Conservation (phyloP, 2,797 vertebrate species). For the Nasua narica region DNA sequence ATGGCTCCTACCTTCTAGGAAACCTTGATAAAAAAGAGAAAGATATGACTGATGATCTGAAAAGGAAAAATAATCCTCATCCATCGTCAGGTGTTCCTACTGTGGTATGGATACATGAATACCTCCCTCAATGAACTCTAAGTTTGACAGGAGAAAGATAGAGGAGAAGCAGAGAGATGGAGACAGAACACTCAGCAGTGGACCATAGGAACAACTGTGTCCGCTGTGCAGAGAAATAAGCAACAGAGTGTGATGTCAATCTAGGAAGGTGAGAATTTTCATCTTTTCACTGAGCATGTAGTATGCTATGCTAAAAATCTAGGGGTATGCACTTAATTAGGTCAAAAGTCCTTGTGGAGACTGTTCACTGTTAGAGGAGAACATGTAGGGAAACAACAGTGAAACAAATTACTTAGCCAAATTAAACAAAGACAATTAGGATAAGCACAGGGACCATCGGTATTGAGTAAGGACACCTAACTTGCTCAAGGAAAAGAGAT, state of each 20-base stretch:
- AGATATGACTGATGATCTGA: neutral
- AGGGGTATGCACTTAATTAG: neutral
- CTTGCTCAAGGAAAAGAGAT: neutral
- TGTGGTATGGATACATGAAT: neutral
- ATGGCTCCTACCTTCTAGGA: neutral
- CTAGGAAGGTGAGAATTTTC: neutral
- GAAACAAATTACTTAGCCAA: neutral
- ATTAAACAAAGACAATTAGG: neutral
- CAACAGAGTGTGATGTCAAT: neutral
- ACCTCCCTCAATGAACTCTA: neutral
- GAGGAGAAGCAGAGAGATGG: neutral
- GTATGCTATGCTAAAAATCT: neutral
- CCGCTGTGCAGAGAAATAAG: neutral
- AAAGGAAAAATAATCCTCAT: neutral
- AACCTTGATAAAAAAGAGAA: neutral
- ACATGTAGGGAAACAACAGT: neutral
- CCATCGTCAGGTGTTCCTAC: neutral
- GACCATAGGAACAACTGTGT: neutral
- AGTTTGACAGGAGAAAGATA: neutral
- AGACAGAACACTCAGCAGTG: neutral
- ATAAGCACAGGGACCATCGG: neutral
- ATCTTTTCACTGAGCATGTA: neutral
- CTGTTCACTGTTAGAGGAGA: neutral
- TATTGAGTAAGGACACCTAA: neutral
- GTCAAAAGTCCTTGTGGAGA: neutral